Base-by-base conservation (phyloP, 1,140 invertebrate species). In the Xylocopa sonorina region DNA sequence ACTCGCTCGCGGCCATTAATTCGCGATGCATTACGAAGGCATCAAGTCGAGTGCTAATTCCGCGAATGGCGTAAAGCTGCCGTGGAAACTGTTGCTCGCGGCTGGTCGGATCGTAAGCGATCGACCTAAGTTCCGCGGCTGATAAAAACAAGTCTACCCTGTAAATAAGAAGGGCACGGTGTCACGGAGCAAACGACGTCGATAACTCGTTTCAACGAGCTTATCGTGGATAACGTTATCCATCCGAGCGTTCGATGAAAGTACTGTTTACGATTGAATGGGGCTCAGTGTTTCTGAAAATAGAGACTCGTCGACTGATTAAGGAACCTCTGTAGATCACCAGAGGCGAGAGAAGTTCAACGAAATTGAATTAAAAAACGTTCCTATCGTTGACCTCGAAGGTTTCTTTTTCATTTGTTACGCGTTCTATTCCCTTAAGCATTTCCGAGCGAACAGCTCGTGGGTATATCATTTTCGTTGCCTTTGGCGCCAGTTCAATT, bases 1-100 rank as follows among this genome's bases (percentile, higher is more conserved):
- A 67, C 64, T 75, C 46, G 38, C 50, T 63, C 72, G 55, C 57
- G 55, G 48, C 6, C 78, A 68, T 84, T 81, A 78, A 81, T 73
- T 74, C 50, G 60, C 50, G 24, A 71, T 72, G 73, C 46, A 81
- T 80, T 53, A 76, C 72, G 64, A 27, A 43, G 48, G 29, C 41
- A 57, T 78, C 53, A 81, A 69, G 53, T 66, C 55, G 72, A 60
- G 41, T 50, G 60, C 38, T 46, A 79, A 80, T 69, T 38, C 53
- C 64, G 21, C 27, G 46, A 72, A 76, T 62, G 46, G 24, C n/a
- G 58, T 5, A 29, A 64, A 46, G 5, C 48, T 24, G 9, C n/a
- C 14, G 21, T 21, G 14, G 16, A 21, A 43, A 48, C 24, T 4
- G n/a, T n/a, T n/a, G n/a, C n/a, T n/a, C n/a, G n/a, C n/a, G n/a